Evolutionary conservation across 2,888 invertebrate species (phyloP).

Genomic region (Synergus japonicus): DNA sequence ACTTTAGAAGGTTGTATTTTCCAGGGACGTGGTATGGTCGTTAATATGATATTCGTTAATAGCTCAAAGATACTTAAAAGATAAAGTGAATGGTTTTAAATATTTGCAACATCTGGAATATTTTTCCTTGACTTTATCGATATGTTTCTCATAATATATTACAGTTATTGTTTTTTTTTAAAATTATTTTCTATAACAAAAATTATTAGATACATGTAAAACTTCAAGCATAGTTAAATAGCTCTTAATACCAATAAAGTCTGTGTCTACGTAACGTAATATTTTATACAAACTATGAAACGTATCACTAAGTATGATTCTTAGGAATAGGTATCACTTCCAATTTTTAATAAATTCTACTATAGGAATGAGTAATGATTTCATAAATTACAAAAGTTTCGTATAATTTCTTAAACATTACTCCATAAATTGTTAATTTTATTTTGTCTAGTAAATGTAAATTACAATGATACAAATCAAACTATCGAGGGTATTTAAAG

Average conservation of each 20-base stretch:
- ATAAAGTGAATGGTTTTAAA: background rate
- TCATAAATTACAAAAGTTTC: background rate
- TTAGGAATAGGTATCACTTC: slow-evolving; percentile 34
- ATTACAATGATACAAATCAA: background rate
- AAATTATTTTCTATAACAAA: slow-evolving; percentile 54
- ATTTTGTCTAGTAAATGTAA: background rate
- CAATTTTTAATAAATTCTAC: background rate
- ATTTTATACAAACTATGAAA: slow-evolving; percentile 39
- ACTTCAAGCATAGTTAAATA: slow-evolving; percentile 34
- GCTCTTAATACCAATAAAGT: slow-evolving; percentile 36
- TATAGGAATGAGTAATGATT: background rate
- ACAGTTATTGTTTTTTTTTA: slow-evolving; percentile 58
- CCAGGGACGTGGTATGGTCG: too few relatives aligned
- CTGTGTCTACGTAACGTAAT: slow-evolving; percentile 34
- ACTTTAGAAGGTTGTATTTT: too few relatives aligned
- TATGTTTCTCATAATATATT: slow-evolving; percentile 61
- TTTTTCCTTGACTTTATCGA: slow-evolving; percentile 43
- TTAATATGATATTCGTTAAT: too few relatives aligned
- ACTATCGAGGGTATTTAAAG: background rate
- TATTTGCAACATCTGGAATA: background rate
- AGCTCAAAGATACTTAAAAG: too few relatives aligned
- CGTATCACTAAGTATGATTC: slow-evolving; percentile 28
- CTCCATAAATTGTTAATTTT: background rate
- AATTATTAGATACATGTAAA: slow-evolving; percentile 36
- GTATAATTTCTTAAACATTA: background rate